Evolutionary conservation across 2,888 invertebrate species (phyloP), one percentile per base, ranked within the genome.

Genomic region (Adelognathus sp.): DNA sequence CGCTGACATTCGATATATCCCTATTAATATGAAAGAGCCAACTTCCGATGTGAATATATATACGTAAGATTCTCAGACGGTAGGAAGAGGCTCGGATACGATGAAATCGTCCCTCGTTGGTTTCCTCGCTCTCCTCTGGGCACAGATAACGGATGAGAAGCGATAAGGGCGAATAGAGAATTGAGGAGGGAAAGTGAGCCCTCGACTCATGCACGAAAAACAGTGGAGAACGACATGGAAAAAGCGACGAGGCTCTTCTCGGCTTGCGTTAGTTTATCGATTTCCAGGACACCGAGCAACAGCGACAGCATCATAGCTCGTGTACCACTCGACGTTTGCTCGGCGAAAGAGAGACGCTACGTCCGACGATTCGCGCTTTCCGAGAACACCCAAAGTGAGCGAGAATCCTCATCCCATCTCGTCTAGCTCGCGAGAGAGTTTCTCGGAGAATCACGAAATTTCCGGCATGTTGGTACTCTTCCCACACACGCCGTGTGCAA

Each of bases 241-340:
- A 16, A n/a, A 54, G 41, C 46, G 21, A 14, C 21, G 50, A 67
- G 54, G 66, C 54, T 67, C 16, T 7, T 67, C 14, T 54, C 18
- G 56, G 31, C 56, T 58, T 31, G 66, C 73, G 73, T 73, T 46
- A 66, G 66, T 67, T 66, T 73, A 73, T 73, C 66, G 73, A 73
- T 73, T 73, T 63, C 14, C 56, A 33, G 66, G 56, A 73, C 66
- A 73, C 41, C 64, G 44, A 41, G 66, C 36, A 44, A 39, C 52
- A 31, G 46, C 21, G 11, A 21, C 24, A 11, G 21, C 46, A 46
- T 46, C 46, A 24, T 46, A 46, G 11, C 11, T 24, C 46, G 24
- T 4, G n/a, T n/a, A 9, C 46, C 46, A 41, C 41, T 41, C 14
- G 24, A 46, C 21, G 46, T 46, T 46, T 21, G 21, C 11, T 21